Percentiles rank a stretch among this genome's conserved stretches.
These are phyloP conservation scores for Orthonyx spaldingii DNA, from an alignment of 2,113 vertebrate genomes.

Conservation along the genomic window DNA sequence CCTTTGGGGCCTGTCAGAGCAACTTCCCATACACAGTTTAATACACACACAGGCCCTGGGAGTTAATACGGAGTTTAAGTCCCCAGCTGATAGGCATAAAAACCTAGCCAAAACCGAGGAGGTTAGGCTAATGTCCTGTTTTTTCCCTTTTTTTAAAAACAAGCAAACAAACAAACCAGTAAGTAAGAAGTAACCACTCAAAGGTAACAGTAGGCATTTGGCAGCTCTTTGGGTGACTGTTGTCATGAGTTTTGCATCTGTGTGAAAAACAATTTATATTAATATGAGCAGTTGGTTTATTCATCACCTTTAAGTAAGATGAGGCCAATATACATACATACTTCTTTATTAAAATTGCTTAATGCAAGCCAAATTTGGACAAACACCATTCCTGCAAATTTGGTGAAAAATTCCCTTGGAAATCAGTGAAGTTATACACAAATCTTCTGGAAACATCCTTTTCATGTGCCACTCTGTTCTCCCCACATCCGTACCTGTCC, in stretches of 20 bases:
- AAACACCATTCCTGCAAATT: background rate
- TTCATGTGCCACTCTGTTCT: background rate
- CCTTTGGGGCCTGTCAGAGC: background rate
- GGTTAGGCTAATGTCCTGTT: background rate
- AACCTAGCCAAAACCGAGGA: background rate
- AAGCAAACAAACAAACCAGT: background rate
- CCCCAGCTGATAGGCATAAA: background rate
- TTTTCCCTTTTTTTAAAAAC: fast-evolving
- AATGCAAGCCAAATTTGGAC: background rate
- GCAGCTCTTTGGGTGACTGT: background rate
- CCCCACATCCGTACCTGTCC: fast-evolving
- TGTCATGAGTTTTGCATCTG: background rate
- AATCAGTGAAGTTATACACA: background rate
- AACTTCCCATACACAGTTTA: background rate
- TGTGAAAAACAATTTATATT: background rate
- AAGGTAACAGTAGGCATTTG: background rate
- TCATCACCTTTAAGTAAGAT: background rate
- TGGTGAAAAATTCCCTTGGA: background rate
- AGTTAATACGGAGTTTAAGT: background rate
- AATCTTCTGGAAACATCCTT: background rate
- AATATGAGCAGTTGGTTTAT: background rate
- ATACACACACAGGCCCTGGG: background rate
- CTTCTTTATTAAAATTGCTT: background rate
- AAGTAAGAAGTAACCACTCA: background rate
- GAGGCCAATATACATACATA: background rate